Percentiles rank a stretch among this genome's conserved stretches.
Evolutionary conservation across 2,797 vertebrate species (phyloP).

Genomic region (Pelochelys cantorii): DNA sequence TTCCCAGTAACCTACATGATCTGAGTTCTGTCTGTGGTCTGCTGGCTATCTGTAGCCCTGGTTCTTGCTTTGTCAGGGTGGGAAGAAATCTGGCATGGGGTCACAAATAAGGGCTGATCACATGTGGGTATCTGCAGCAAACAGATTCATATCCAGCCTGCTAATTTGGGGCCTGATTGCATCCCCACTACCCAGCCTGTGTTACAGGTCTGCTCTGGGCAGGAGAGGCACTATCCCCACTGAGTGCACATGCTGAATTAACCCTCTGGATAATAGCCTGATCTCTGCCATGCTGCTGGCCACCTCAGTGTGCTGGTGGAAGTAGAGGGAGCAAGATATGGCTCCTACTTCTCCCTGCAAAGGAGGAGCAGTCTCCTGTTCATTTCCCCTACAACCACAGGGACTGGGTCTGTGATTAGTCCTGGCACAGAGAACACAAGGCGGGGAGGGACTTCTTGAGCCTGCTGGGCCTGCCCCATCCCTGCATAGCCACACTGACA

Average conservation of each 20-base stretch:
- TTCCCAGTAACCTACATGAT: background rate
- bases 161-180: background rate
- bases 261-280: background rate
- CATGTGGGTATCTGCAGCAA: conserved; percentile 25
- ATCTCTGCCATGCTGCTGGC: background rate
- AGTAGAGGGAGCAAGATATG: background rate
- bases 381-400: background rate
- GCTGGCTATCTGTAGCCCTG: conserved; percentile 34
- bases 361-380: background rate
- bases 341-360: background rate
- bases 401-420: background rate
- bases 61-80: background rate
- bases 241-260: background rate
- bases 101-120: conserved; percentile 7
- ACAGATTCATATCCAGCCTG: background rate
- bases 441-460: background rate
- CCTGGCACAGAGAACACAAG: background rate
- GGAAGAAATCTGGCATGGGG: background rate
- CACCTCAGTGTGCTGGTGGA: background rate
- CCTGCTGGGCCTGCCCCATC: background rate
- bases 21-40: background rate
- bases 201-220: background rate
- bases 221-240: background rate
- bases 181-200: rapidly evolving
- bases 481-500: background rate